phyloP scores from a whole-genome alignment of 2,113 vertebrate genomes.

The Oryzias celebensis region DNA sequence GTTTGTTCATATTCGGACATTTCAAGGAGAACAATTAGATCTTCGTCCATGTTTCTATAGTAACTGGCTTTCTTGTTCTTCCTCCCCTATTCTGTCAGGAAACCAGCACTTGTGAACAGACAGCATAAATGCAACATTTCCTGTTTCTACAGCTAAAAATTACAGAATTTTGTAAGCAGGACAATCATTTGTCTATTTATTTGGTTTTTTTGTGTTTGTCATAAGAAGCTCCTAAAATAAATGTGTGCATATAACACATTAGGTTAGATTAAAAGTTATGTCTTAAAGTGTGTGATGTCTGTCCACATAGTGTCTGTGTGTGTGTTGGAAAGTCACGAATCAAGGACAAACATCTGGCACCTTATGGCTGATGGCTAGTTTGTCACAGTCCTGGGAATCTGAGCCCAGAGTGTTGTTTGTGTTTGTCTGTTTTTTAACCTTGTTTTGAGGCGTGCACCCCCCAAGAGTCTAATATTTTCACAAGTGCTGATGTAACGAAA shows the following conservation, averaged over 20 bases:
- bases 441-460: constrained; percentile 37
- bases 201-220: background rate
- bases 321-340: constrained; percentile 8
- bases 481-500: too few species aligned
- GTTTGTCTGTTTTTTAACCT: constrained; percentile 56
- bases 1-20: too few species aligned
- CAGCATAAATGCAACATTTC: too few species aligned
- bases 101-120: too few species aligned
- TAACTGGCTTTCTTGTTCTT: too few species aligned
- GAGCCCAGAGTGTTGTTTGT: constrained; percentile 41
- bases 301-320: constrained; percentile 5
- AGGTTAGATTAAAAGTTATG: background rate
- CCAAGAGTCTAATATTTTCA: too few species aligned
- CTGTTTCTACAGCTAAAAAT: too few species aligned
- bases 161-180: too few species aligned
- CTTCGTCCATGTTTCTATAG: too few species aligned
- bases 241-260: background rate
- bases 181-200: background rate
- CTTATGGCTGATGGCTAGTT: constrained; percentile 40
- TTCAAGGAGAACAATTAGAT: too few species aligned
- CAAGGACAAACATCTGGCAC: constrained; percentile 56
- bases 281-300: background rate
- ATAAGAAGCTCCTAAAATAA: background rate
- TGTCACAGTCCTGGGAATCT: constrained; percentile 35
- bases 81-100: too few species aligned